Base-by-base conservation (phyloP, 2,888 invertebrate genomes). In the Octonoba sinensis region DNA sequence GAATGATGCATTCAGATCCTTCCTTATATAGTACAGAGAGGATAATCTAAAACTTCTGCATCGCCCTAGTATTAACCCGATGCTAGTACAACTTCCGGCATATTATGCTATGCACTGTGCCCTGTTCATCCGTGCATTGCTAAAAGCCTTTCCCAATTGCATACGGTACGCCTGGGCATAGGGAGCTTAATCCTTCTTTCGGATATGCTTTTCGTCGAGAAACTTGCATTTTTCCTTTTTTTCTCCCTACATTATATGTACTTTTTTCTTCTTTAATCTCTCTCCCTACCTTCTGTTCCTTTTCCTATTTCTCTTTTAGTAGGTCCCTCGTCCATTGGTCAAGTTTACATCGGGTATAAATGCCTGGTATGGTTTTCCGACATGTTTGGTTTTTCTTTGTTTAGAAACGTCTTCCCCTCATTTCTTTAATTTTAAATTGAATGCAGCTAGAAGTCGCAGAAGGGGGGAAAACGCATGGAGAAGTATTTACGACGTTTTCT, bases 231-330 rank as follows among this genome's bases (percentile, higher is more conserved):
- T 47, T 22, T 60, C 18, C 49, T 51, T 18, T 51, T 3, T 36
- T 51, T 59, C 56, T 51, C 51, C 36, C 65, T 36, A n/a, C 20
- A 27, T 56, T 59, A 44, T 59, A 18, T 22, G 66, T 22, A 24
- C 18, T 78, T 78, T 66, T 66, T 60, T 49, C 72, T 79, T 73
- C 67, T 79, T 67, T 79, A 79, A 79, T 79, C 79, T 79, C 79
- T 20, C 20, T 60, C 59, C 62, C 66, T 62, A 44, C 72, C 36
- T 36, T 44, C 47, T 59, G 36, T 59, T 49, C 72, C 51, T 27
- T 75, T 18, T 44, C 20, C 66, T n/a, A n/a, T 76, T 60, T 57
- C 69, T 49, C 69, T 76, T 69, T 64, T 76, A 69, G 67, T 69
- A 76, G 67, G 69, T 79, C 73, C 27, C 27, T 60, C 59, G 66